Base-by-base conservation (phyloP, 2,888 invertebrate species). In the Salpingus planirostris region DNA sequence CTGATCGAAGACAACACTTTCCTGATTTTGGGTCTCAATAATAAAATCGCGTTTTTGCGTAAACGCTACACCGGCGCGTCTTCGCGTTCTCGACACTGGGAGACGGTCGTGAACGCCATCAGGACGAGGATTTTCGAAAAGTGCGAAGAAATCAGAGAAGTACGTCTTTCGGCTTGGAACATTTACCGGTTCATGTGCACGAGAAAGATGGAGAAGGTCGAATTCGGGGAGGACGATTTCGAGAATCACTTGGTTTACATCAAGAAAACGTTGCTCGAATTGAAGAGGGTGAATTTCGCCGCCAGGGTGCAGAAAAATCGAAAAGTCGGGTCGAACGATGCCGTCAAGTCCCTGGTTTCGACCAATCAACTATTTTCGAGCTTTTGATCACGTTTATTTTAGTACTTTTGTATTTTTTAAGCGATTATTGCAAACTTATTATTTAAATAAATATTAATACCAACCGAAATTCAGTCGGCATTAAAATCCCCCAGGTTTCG, bases 101-200 rank as follows among this genome's bases (percentile, higher is more conserved):
- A 78, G 54, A 52, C 68, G 1, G 69, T 73, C 1, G 64, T 78
- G 1, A 66, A 71, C 38, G 64, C 68, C 4, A 66, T 77, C 29
- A 76, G 75, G 49, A 69, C 69, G 29, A 69, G 69, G 0, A 68
- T 71, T 0, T 67, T 70, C 0, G 55, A 53, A 3, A 68, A 71
- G 4, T 69, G 71, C 49, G 65, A 71, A 34, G 74, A 76, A 32
- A 55, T 74, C 1, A 69, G 68, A 27, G 69, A 73, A 50, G 74
- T 76, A 5, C 60, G 66, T 11, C 52, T 68, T 0, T 70, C 71
- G 21, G 68, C 73, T 15, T 73, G 74, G 71, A 70, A 71, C 34
- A 62, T 77, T 11, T 77, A 76, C 58, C 63, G 68, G 32, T 73
- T 74, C 58, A 73, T 77, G 36, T 75, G 76, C 59, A 66, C 64